Evolutionary conservation across 2,797 vertebrate species (phyloP).

Genomic region (Acridotheres tristis): DNA sequence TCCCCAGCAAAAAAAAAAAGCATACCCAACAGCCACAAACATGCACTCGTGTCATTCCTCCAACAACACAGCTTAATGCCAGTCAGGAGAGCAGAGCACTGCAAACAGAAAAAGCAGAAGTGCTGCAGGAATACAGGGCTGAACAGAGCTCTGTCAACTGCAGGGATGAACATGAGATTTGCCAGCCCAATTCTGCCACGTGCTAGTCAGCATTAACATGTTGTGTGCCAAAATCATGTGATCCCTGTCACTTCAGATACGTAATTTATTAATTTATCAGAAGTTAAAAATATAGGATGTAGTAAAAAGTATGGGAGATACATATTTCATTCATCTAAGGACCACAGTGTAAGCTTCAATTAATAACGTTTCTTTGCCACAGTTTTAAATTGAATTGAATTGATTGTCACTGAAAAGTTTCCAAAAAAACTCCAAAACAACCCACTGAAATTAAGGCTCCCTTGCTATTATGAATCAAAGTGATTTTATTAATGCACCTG

Average conservation of each 20-base stretch:
- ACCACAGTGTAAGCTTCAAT: not conserved
- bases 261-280: not conserved
- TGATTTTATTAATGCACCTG: not conserved
- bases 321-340: not conserved
- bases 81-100: not conserved
- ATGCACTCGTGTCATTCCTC: not conserved
- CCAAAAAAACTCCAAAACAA: not conserved
- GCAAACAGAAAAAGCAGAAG: not conserved
- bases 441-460: not conserved
- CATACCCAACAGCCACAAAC: not conserved
- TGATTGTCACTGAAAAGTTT: not conserved
- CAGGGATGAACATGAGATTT: rapidly evolving
- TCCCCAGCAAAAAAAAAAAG: not conserved
- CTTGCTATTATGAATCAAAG: not conserved
- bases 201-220: not conserved
- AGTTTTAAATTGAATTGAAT: not conserved
- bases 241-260: not conserved
- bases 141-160: rapidly evolving
- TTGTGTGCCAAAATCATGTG: too few relatives aligned
- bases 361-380: not conserved
- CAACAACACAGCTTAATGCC: not conserved
- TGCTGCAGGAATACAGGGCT: not conserved
- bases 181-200: not conserved
- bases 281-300: not conserved
- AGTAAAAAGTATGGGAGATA: not conserved